A percentile compares a stretch with the other conserved stretches of the same genome.
Conservation (phyloP, 2,888 invertebrate species). For the Noctua comes region DNA sequence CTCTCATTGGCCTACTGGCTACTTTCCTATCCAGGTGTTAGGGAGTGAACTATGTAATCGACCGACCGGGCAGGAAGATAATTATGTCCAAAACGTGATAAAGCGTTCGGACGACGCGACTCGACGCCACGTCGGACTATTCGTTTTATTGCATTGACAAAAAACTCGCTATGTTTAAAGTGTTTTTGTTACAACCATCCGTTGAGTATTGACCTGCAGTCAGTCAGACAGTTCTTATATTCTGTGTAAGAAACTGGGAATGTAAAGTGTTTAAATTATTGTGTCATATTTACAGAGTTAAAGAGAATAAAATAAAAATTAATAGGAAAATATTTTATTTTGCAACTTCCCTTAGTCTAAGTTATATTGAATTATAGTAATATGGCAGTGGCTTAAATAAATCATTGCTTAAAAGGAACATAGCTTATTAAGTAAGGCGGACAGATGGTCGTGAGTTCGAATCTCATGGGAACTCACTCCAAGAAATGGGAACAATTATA, state of each 20-base stretch:
- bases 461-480: not conserved
- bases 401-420: conserved; percentile 1
- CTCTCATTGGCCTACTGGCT: not conserved
- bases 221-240: not conserved
- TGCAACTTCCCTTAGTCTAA: conserved; percentile 15
- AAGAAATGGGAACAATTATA: not conserved
- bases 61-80: not conserved
- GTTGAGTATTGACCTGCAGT: not conserved
- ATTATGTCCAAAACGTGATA: not conserved
- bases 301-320: conserved; percentile 37
- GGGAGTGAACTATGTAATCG: not conserved
- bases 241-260: not conserved
- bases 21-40: not conserved
- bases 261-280: not conserved
- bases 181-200: not conserved
- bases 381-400: conserved; percentile 9
- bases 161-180: not conserved
- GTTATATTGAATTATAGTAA: not conserved
- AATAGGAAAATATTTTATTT: conserved; percentile 28
- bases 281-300: conserved; percentile 21
- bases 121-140: not conserved
- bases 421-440: not conserved
- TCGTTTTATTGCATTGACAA: not conserved
- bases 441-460: no score
- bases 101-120: not conserved